Evolutionary conservation across 2,888 invertebrate species (phyloP), one percentile per base, ranked within the genome.

Genomic region (Ophion ellenae): DNA sequence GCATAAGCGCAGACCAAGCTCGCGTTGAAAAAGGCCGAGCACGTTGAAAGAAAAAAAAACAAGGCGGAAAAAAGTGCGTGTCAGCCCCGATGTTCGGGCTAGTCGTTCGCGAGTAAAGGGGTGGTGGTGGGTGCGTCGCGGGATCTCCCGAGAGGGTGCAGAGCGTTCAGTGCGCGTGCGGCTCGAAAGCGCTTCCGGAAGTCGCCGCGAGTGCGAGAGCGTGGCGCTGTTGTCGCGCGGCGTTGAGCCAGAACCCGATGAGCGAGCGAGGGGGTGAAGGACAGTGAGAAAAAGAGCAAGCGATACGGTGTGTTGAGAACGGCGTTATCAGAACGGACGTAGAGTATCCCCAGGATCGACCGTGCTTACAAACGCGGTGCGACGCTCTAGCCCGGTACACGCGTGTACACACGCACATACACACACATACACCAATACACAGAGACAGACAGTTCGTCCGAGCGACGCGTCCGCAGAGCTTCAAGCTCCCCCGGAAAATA

Each of bases 321-420:
- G 77, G 83, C 83, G 77, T 86, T 83, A 86, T 86, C 86, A 81
- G 76, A 69, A 85, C 81, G 59, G 75, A 76, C 85, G 66, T 67
- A 77, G 81, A 78, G 81, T 76, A 77, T 83, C 77, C 63, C 78
- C 81, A 85, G 81, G 85, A 85, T 85, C 81, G 85, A 85, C 81
- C 81, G 81, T 85, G 76, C 63, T n/a, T 64, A 80, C 47, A 81
- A 80, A 78, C 84, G 84, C 75, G 80, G 84, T 76, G 74, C 59
- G 83, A 78, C 76, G 76, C 53, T 78, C 64, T 73, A 78, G 78
- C 64, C 82, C 77, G 64, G 77, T 76, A 73, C 70, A 86, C 83
- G 83, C 86, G 86, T 83, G 77, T 83, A n/a, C n/a, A n/a, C 83
- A 66, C 70, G 53, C 79, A 40, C 61, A 83, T 57, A 53, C 1